Evolutionary conservation across 1,140 invertebrate genomes (phyloP), one percentile per base, ranked within the genome.

Genomic region (Nephila pilipes): DNA sequence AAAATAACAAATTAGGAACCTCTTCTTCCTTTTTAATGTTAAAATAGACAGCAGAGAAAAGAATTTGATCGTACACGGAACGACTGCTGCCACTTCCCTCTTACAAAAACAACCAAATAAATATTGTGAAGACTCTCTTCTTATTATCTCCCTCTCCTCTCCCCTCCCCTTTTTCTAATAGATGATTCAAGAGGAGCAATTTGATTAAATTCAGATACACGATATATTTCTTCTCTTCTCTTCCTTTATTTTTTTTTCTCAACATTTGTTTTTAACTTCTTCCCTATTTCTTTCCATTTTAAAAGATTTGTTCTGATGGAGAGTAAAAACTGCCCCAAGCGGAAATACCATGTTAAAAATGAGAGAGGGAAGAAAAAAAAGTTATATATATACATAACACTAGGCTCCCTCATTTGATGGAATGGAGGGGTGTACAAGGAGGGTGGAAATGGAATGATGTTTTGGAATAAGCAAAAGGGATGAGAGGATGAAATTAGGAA

Each of bases 201-300:
- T 92, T 92, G 90, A 92, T 92, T 92, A 92, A 92, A 92, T 92
- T 92, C 81, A 25, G 79, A 91, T 65, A 69, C 54, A 92, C 38
- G 89, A 69, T 36, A 65, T 80, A 46, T 85, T 75, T 54, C n/a
- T 36, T 85, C 90, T 85, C 38, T 25, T 29, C 38, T 83, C 29
- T 1, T 20, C 54, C 12, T 83, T 83, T 18, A 54, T 83, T 54
- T 46, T n/a, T 46, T 57, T 46, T 55, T 83, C 36, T 32, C 46
- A 14, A 55, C 22, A 12, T 75, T 75, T 18, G 10, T 75, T 75
- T 75, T 32, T 69, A 16, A 32, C 29, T 75, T 60, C 12, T 55
- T 55, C 46, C 63, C 57, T 57, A 29, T 58, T 90, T 54, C 57
- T 36, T 36, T 46, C 75, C 8, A 36, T 55, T 55, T 55, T 60